Percentiles rank a stretch among this genome's conserved stretches.
These are phyloP conservation scores for Zygogramma bicolorata DNA, from an alignment of 2,888 invertebrate genomes.

Conservation along the genomic window DNA sequence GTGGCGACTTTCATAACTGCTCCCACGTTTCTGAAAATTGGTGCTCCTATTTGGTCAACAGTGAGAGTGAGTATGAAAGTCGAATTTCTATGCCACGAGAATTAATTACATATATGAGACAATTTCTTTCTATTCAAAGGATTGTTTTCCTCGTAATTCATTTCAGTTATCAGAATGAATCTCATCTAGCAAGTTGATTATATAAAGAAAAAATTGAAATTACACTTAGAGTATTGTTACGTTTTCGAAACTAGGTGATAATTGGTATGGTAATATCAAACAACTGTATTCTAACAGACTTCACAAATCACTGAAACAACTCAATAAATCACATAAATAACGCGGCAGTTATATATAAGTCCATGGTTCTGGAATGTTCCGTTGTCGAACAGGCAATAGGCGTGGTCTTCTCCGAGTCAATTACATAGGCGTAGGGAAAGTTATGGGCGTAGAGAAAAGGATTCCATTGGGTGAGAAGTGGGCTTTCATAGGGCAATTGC, in stretches of 20 bases:
- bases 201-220: not conserved
- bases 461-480: no score
- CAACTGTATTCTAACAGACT: not conserved
- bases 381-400: no score
- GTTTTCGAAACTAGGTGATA: not conserved
- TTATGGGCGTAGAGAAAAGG: no score
- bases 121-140: not conserved
- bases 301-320: no score
- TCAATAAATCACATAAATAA: not conserved
- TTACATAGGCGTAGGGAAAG: no score
- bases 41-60: not conserved
- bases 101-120: not conserved
- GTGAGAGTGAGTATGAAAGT: not conserved
- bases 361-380: no score
- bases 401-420: no score
- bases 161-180: no score
- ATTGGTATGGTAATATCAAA: not conserved
- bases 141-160: not conserved
- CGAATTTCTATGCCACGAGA: not conserved
- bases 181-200: no score
- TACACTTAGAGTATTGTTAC: not conserved
- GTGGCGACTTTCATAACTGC: slow-evolving; percentile 12
- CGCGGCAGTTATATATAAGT: not conserved
- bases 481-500: no score
- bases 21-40: not conserved